Conservation (phyloP, 1,140 invertebrate species). For the Lasaia peninsularis region DNA sequence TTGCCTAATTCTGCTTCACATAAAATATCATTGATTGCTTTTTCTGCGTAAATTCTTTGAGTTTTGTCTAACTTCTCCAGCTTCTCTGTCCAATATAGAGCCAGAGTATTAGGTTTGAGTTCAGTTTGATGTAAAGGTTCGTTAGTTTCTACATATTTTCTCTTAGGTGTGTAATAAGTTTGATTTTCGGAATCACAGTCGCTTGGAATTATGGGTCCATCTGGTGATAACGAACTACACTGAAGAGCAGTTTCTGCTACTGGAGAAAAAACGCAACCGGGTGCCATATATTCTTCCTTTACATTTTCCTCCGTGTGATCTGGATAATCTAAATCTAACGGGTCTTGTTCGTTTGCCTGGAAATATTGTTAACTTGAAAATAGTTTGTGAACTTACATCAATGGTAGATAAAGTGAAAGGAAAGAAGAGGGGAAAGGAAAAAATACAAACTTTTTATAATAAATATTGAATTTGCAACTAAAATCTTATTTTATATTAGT, state of each 20-base stretch:
- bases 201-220: too few species aligned
- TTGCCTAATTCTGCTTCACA: background rate
- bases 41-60: conserved; percentile 1
- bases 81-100: background rate
- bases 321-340: background rate
- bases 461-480: too few species aligned
- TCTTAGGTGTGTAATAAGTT: background rate
- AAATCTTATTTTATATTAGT: too few species aligned
- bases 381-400: too few species aligned
- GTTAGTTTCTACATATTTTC: background rate
- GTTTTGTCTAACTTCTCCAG: background rate
- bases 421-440: too few species aligned
- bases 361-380: background rate
- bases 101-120: background rate
- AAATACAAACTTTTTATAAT: too few species aligned
- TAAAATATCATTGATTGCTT: conserved; percentile 8
- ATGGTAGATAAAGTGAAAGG: too few species aligned
- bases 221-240: too few species aligned
- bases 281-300: background rate
- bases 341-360: background rate
- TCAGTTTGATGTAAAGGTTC: background rate
- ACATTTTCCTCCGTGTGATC: background rate
- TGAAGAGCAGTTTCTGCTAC: background rate
- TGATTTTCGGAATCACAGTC: too few species aligned
- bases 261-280: background rate